A percentile compares a stretch with the other conserved stretches of the same genome.
phyloP scores from a whole-genome alignment of 2,797 vertebrate genomes.

The Chromis chromis region DNA sequence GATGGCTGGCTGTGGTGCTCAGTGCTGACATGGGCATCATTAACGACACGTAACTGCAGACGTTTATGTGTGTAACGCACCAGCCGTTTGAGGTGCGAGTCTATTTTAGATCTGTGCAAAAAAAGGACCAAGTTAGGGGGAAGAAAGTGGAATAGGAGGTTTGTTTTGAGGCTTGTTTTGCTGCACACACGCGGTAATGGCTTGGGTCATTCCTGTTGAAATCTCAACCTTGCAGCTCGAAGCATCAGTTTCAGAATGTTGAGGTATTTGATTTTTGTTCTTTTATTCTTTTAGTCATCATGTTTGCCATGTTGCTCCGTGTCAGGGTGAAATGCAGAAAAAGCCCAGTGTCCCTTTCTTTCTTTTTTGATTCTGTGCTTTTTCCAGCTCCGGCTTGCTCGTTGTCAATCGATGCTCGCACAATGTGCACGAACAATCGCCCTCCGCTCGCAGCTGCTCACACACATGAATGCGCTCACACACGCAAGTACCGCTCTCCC shows the following conservation, averaged over 20 bases:
- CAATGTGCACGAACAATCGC: slow-evolving; percentile 53
- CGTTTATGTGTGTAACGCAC: slow-evolving; percentile 66
- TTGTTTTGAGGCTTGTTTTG: neutral
- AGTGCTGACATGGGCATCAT: slow-evolving; percentile 60
- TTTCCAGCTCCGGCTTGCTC: slow-evolving; percentile 43
- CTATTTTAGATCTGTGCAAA: slow-evolving; percentile 18
- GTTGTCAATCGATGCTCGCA: slow-evolving; percentile 69
- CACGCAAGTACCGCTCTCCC: neutral
- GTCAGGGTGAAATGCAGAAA: slow-evolving; percentile 30
- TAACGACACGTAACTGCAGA: slow-evolving; percentile 75
- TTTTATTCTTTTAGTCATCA: slow-evolving; percentile 1
- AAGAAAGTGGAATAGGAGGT: neutral
- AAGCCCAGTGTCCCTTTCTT: slow-evolving; percentile 35
- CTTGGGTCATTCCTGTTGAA: no score
- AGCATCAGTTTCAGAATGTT: slow-evolving; percentile 33
- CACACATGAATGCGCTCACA: slow-evolving; percentile 23
- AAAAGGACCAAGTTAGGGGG: slow-evolving; percentile 27
- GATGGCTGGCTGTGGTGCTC: slow-evolving; percentile 65
- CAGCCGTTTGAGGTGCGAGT: slow-evolving; percentile 43
- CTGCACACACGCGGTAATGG: no score
- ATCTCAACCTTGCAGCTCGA: neutral
- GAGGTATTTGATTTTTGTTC: slow-evolving; percentile 22
- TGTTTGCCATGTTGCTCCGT: slow-evolving; percentile 25
- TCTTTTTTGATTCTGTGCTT: neutral
- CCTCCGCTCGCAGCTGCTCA: slow-evolving; percentile 30